Base-by-base conservation (phyloP, 2,888 invertebrate genomes). In the Heteromurus nitidus region DNA sequence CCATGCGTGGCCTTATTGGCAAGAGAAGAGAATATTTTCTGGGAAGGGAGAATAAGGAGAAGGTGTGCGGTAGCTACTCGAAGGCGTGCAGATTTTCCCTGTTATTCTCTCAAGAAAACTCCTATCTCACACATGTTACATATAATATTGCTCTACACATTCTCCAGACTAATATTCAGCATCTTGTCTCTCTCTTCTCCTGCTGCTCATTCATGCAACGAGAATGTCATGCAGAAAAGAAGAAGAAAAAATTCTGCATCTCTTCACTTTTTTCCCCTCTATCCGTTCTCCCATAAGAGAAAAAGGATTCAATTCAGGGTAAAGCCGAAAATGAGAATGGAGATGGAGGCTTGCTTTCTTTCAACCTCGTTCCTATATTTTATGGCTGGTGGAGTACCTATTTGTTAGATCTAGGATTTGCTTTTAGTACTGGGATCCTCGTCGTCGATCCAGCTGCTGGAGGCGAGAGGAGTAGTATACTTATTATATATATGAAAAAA, bases 1-100 rank as follows among this genome's bases (percentile, higher is more conserved):
- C 60, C 60, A 60, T n/a, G 60, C 31, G 60, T 60, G 30, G 30
- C 30, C 31, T 60, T 60, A 60, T 60, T 60, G 60, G 60, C 60
- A 22, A 18, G 60, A 60, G 55, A 50, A 9, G 50, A n/a, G n/a
- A 55, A 55, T 24, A 22, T 24, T 55, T 26, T 2, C 26, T 5
- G 2, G 1, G 22, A 26, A 2, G 30, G 26, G 55, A 13, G 36
- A 36, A 13, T 36, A 36, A 5, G 36, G 5, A 47, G n/a, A 47
- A 47, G 47, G 47, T 47, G 47, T 5, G 47, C n/a, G 53, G 5
- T 30, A 47, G n/a, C 20, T 18, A 22, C n/a, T 53, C 22, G 22
- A 3, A 53, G 53, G 24, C n/a, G n/a, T n/a, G 60, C 60, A 60
- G 30, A 60, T 60, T 60, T 30, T 60, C 60, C 3, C n/a, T n/a